Evolutionary conservation across 2,797 vertebrate genomes (phyloP).

Genomic region (Myotis myotis): DNA sequence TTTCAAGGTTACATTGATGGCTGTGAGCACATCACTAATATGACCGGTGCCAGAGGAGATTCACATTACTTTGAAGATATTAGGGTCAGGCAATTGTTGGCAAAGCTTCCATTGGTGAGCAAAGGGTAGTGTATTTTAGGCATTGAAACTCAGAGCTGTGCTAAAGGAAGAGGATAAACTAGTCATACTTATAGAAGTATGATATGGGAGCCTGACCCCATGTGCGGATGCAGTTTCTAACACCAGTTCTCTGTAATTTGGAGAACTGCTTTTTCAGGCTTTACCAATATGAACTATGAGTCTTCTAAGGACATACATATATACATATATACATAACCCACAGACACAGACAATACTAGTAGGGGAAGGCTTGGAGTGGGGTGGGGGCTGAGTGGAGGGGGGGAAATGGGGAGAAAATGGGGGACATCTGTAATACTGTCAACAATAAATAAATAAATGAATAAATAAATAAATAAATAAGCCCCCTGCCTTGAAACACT

Average conservation of each 20-base stretch:
- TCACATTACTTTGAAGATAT: not conserved
- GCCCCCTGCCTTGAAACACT: conserved; percentile 5
- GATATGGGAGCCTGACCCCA: not conserved
- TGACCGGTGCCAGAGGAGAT: not conserved
- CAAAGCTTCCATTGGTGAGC: not conserved
- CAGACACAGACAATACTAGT: too few relatives aligned
- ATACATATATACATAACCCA: too few relatives aligned
- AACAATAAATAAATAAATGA: too few relatives aligned
- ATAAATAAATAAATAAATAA: too few relatives aligned
- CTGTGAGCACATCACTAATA: not conserved
- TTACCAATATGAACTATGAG: conserved; percentile 19
- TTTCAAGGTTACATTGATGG: not conserved
- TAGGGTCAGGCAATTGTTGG: not conserved
- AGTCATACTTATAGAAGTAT: not conserved
- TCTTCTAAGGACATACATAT: too few relatives aligned
- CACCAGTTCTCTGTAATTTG: not conserved
- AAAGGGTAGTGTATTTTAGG: not conserved
- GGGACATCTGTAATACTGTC: too few relatives aligned
- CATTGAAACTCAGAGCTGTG: not conserved
- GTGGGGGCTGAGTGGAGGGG: too few relatives aligned
- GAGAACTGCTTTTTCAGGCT: not conserved
- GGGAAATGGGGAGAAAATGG: too few relatives aligned
- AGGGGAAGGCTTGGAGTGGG: too few relatives aligned
- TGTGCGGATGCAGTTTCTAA: conserved; percentile 1
- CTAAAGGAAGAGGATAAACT: not conserved